These are phyloP conservation scores for Tortricodes alternella DNA, from an alignment of 2,888 invertebrate genomes.

Conservation along the genomic window DNA sequence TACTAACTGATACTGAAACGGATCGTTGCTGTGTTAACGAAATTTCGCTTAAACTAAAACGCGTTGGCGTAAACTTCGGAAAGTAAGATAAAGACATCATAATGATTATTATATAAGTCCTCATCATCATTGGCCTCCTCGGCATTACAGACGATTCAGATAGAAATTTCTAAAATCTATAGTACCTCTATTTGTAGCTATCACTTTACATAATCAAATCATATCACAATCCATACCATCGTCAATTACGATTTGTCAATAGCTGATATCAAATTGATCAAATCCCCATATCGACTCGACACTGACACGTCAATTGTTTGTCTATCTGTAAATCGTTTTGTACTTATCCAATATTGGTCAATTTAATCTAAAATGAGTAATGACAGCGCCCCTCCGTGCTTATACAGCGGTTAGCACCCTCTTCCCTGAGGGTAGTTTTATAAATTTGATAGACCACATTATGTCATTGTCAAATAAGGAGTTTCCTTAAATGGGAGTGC, in stretches of 20 bases:
- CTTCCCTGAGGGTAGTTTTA: conserved; percentile 20
- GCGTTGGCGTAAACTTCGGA: too few species aligned
- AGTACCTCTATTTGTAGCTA: background rate
- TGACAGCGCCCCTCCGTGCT: conserved; percentile 12
- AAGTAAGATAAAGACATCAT: too few species aligned
- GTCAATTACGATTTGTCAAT: conserved; percentile 14
- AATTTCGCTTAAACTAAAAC: too few species aligned
- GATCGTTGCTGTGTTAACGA: too few species aligned
- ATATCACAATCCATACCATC: conserved; percentile 13
- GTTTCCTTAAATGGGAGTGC: conserved; percentile 6
- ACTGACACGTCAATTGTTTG: conserved; percentile 7
- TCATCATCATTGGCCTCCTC: too few species aligned
- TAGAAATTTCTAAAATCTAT: background rate
- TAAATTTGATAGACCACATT: conserved; percentile 29
- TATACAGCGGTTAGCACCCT: conserved; percentile 24
- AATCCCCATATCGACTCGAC: conserved; percentile 8
- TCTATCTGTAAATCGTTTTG: conserved; percentile 7
- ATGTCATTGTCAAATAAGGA: conserved; percentile 19
- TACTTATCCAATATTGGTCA: conserved; percentile 4
- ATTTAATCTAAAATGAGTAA: conserved; percentile 16
- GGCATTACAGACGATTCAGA: too few species aligned
- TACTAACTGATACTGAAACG: too few species aligned
- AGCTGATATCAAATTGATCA: background rate
- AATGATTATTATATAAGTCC: too few species aligned
- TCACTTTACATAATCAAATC: background rate